Base-by-base conservation (phyloP, 2,113 vertebrate species). In the Chloroceryle aenea region DNA sequence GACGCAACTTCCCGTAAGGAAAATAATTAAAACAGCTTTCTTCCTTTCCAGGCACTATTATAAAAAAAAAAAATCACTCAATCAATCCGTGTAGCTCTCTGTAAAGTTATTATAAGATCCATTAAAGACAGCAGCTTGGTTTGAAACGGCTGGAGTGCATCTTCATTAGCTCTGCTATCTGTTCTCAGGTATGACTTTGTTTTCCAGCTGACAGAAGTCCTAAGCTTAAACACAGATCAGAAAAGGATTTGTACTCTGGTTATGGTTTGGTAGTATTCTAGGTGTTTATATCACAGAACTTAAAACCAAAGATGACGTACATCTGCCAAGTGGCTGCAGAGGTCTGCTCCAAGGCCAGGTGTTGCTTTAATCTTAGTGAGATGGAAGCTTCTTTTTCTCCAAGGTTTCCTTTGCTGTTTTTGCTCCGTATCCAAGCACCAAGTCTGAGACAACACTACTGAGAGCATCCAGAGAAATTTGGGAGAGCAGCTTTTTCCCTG, bases 11-110 rank as follows among this genome's bases (percentile, higher is more conserved):
- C 79, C 77, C 3, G 1, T 71, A 84, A 90, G 75, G 77, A 76
- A 94, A 83, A 92, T 22, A 85, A 93, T 95, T 29, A 20, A 45
- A 50, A 61, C 20, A 32, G n/a, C 14, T 63, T 50, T 55, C 48
- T 90, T 77, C 42, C 29, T 95, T 97, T 96, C 61, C 71, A 59
- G 68, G 50, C 29, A 81, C 38, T 67, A 53, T 77, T 75, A 29
- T 42, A 76, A 71, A 85, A 69, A 34, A 29, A 58, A 27, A 23
- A 78, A 66, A 32, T 21, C n/a, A n/a, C n/a, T n/a, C 52, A 34
- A 50, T 50, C 23, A 85, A 50, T 42, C 64, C 55, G 10, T 85
- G 8, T 71, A 82, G 69, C 8, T 59, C 17, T 81, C 59, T 53
- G 43, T 85, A 64, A 87, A 95, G 58, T 76, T 68, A 81, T 76